Percentiles rank a stretch among this genome's conserved stretches.
Conservation (phyloP, 2,113 vertebrate genomes). For the Pelodiscus sinensis region DNA sequence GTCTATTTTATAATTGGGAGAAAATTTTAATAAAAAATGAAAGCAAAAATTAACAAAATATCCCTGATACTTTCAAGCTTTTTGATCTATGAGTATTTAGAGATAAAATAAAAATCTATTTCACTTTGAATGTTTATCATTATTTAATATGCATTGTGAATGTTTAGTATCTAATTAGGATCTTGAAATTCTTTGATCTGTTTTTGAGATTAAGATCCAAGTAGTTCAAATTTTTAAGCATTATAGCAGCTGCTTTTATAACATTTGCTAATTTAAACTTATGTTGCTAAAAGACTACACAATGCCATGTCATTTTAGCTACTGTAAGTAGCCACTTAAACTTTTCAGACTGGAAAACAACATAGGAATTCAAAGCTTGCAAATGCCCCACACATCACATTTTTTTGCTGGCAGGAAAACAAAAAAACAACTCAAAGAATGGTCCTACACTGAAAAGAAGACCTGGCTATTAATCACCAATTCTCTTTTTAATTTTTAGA, state of each 20-base stretch:
- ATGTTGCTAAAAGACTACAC: neutral
- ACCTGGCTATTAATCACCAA: neutral
- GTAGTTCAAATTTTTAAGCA: neutral
- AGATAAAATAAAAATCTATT: neutral
- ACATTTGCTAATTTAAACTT: neutral
- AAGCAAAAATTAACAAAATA: neutral
- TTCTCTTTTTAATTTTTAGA: neutral
- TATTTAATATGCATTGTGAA: neutral
- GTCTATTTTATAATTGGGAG: neutral
- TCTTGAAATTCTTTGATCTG: neutral
- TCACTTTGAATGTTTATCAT: neutral
- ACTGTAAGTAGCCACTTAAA: neutral
- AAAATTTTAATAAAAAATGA: neutral
- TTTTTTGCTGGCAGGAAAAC: neutral
- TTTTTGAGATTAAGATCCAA: neutral
- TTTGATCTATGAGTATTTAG: neutral
- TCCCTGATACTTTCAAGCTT: neutral
- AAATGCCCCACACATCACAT: neutral
- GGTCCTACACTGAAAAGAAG: no score
- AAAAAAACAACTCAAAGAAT: neutral
- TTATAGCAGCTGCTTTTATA: neutral
- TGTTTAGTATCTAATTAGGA: neutral
- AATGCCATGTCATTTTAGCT: neutral
- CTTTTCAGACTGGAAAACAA: neutral
- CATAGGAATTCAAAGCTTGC: neutral